phyloP scores from a whole-genome alignment of 2,113 vertebrate species.

The Blennius ocellaris region DNA sequence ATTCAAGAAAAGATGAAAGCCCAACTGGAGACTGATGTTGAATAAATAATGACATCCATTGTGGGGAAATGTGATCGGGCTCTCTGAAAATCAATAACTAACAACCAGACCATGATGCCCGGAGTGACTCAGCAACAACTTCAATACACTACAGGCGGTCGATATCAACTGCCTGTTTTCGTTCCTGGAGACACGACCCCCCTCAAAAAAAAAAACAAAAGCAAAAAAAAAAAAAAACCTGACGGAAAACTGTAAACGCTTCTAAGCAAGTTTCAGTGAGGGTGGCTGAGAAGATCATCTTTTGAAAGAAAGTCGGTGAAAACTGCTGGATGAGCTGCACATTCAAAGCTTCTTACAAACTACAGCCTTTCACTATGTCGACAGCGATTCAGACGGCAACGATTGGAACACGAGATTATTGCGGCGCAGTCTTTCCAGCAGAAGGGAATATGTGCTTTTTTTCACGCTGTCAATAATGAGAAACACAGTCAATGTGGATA shows the following conservation, averaged over 20 bases:
- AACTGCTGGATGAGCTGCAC: slow-evolving; percentile 31
- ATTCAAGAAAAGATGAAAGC: slow-evolving; percentile 71
- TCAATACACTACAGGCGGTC: slow-evolving; percentile 68
- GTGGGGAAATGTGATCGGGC: slow-evolving; percentile 76
- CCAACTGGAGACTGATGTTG: slow-evolving; percentile 60
- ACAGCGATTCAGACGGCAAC: slow-evolving; percentile 45
- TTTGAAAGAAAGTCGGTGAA: slow-evolving; percentile 38
- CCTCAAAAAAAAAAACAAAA: no score
- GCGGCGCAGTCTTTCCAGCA: slow-evolving; percentile 15
- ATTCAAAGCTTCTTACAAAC: slow-evolving; percentile 45
- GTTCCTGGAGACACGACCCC: slow-evolving; percentile 48
- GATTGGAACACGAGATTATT: slow-evolving; percentile 46
- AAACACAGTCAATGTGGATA: slow-evolving; percentile 27
- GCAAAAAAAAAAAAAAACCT: slow-evolving; percentile 20
- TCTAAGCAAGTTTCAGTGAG: slow-evolving; percentile 40
- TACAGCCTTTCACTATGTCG: slow-evolving; percentile 22
- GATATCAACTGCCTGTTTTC: slow-evolving; percentile 61
- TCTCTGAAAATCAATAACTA: slow-evolving; percentile 79
- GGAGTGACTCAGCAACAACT: slow-evolving; percentile 79
- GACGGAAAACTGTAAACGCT: slow-evolving; percentile 43
- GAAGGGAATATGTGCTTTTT: slow-evolving; percentile 36
- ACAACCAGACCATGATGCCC: slow-evolving; percentile 70
- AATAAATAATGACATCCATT: slow-evolving; percentile 81
- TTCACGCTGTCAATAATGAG: slow-evolving; percentile 29
- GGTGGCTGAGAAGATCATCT: slow-evolving; percentile 20